These are phyloP conservation scores for Aphidius colemani DNA, from an alignment of 2,888 invertebrate genomes.

Conservation along the genomic window DNA sequence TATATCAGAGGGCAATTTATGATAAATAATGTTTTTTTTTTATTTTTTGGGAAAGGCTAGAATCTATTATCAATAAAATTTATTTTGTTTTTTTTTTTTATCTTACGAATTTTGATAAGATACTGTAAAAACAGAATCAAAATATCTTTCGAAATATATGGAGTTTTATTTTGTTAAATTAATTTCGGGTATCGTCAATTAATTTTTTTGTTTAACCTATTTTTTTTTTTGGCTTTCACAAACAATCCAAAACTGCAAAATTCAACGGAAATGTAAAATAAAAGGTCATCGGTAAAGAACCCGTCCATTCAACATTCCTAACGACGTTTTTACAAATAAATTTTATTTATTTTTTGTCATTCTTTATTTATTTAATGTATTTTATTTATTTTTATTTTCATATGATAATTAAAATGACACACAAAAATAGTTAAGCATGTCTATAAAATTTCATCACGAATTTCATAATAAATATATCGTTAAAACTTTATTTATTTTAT, in stretches of 20 bases:
- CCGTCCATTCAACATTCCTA: conserved; percentile 17
- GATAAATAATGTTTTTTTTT: no score
- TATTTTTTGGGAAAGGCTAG: no score
- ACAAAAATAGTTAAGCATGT: conserved; percentile 9
- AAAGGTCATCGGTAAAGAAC: conserved; percentile 14
- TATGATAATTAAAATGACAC: background rate
- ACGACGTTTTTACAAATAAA: conserved; percentile 7
- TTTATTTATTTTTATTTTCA: conserved; percentile 7
- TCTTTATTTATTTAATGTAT: no score
- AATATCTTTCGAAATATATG: no score
- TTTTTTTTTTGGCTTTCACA: background rate
- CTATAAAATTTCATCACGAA: background rate
- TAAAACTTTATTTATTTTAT: background rate
- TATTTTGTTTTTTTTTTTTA: no score
- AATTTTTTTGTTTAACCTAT: background rate
- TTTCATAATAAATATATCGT: no score
- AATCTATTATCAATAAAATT: no score
- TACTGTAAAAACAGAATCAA: no score
- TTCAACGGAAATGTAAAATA: background rate
- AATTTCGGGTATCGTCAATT: background rate
- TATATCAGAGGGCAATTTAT: no score
- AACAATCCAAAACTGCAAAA: no score
- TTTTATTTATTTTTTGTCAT: conserved; percentile 5
- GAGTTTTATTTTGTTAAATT: background rate
- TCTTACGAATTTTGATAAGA: no score